Base-by-base conservation (phyloP, 1,140 invertebrate genomes). In the Ptiloglossa arizonensis region DNA sequence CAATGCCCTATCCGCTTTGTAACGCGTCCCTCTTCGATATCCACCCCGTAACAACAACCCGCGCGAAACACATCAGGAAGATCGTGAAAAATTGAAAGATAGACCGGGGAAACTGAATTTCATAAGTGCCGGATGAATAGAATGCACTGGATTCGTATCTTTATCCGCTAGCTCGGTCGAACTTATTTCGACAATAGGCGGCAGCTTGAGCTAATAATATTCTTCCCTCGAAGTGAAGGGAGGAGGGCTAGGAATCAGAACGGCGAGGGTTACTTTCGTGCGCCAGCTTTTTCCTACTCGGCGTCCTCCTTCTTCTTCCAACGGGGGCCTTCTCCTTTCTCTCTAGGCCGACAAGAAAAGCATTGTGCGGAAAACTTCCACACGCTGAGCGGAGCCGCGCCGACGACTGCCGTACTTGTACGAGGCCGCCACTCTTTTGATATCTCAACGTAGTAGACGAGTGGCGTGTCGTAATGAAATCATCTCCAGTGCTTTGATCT, bases 401-500 rank as follows among this genome's bases (percentile, higher is more conserved):
- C 70, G 68, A 62, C 85, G 74, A 84, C 85, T 80, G 75, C 62
- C 76, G 83, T 79, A 80, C 80, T 86, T 84, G 85, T 86, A 81
- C 46, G 80, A 84, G 86, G 71, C 81, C 79, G 83, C 77, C 86
- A 91, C 89, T 91, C 89, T 91, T 92, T 90, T 92, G 90, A 92
- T 92, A 92, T 92, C 91, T 91, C 89, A 90, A 88, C 88, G 87
- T 83, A 91, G 88, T 86, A 89, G 87, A 90, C 88, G 87, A 92
- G 89, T 90, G 88, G 87, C 89, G 88, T 88, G 89, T 89, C 87
- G 86, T 92, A 92, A 92, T 92, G 90, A 92, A 92, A 92, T 93
- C 89, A 93, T 92, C 89, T 89, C 86, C 87, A 88, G 82, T 85
- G 87, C 92, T 93, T 93, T 93, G 92, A 93, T 93, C 92, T 92